A percentile compares a stretch with the other conserved stretches of the same genome.
These are phyloP conservation scores for Engystomops pustulosus DNA, from an alignment of 2,113 vertebrate genomes.

Conservation along the genomic window DNA sequence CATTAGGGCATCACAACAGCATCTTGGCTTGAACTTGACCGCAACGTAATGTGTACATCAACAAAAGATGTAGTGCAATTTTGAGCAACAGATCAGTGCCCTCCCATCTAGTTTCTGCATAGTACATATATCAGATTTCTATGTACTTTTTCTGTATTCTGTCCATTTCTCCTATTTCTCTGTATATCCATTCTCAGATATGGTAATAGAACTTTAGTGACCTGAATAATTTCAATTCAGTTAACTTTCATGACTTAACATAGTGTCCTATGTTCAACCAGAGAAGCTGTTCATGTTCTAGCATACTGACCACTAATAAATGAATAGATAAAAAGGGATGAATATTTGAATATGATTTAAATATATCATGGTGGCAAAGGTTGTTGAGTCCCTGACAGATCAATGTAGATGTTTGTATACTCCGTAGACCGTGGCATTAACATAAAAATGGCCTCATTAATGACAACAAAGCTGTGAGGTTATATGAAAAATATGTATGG, in stretches of 20 bases:
- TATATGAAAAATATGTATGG: background rate
- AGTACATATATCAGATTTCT: background rate
- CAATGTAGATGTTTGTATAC: background rate
- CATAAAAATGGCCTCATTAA: conserved; percentile 19
- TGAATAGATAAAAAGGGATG: too few species aligned
- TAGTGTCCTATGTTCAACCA: background rate
- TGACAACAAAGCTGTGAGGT: conserved; percentile 8
- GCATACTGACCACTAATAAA: conserved; percentile 8
- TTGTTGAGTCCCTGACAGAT: background rate
- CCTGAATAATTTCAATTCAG: background rate
- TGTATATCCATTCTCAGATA: background rate
- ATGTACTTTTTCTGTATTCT: background rate
- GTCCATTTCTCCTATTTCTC: background rate
- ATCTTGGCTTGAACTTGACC: too few species aligned
- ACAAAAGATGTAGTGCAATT: too few species aligned
- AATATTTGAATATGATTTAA: conserved; percentile 7
- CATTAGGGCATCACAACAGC: too few species aligned
- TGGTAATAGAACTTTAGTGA: background rate
- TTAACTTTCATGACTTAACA: background rate
- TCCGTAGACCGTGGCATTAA: background rate
- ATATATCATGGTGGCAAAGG: conserved; percentile 10
- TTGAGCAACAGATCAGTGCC: too few species aligned
- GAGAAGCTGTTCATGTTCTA: background rate
- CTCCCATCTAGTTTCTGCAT: too few species aligned
- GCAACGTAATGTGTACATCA: too few species aligned